Evolutionary conservation across 2,888 invertebrate species (phyloP), one percentile per base, ranked within the genome.

Genomic region (Ethmia dodecea): DNA sequence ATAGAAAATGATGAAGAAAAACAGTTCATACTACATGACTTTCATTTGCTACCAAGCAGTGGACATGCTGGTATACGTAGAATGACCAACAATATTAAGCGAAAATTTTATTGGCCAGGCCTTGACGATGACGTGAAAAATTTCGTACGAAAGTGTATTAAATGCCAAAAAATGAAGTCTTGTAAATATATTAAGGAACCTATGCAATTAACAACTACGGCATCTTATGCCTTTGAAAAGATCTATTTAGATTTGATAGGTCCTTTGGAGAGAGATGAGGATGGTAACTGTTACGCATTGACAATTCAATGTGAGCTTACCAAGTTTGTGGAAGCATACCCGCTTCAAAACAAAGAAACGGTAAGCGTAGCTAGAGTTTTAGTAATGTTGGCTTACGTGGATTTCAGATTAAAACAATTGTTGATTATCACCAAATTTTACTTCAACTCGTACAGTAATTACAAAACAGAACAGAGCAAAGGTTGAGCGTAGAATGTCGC

Each of bases 91-190:
- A n/a, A n/a, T n/a, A n/a, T n/a, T n/a, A n/a, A n/a, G n/a, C n/a
- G n/a, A n/a, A n/a, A n/a, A n/a, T 14, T 18, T 18, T 18, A 5
- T 8, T 18, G 18, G 18, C 18, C 18, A 18, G 18, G 8, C 4
- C 18, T 18, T 8, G 18, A 18, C 4, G 8, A 18, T 5, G 42
- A 33, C 5, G 38, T 33, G 8, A 12, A 9, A 4, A 29, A 33
- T n/a, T 33, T 15, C 18, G 27, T 34, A 3, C 10, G 22, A 4
- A 38, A 34, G 11, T 38, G 34, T 13, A 8, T 13, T 5, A 30
- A 31, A n/a, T 33, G 52, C 31, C 47, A 52, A 30, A 40, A 29
- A 26, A 20, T 18, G 27, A 44, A 43, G 35, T 32, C 43, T 18
- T 10, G 8, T 14, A 1, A 3, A 10, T 10, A 28, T 12, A 25